Conservation (phyloP, 2,888 invertebrate species). For the Nemoura dubitans region DNA sequence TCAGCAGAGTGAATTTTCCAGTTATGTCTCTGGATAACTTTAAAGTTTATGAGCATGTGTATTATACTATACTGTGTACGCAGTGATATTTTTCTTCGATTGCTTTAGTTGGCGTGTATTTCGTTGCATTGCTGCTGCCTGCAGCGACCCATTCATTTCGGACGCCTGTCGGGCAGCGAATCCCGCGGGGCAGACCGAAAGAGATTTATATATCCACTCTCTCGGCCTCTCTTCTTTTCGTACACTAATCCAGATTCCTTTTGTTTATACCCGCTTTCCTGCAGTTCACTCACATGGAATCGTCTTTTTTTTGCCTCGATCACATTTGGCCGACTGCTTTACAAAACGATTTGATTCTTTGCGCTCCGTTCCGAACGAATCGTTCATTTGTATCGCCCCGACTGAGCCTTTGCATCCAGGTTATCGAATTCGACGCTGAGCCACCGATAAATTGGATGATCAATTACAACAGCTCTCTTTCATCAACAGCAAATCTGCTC, state of each 20-base stretch:
- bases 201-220: background rate
- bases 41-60: no score
- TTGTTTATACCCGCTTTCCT: background rate
- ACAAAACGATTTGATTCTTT: background rate
- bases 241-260: background rate
- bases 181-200: background rate
- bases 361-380: background rate
- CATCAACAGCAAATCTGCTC: background rate
- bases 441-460: slow-evolving; percentile 7
- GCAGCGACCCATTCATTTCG: background rate
- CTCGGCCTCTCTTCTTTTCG: background rate
- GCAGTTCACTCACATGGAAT: no score
- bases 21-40: background rate
- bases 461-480: background rate
- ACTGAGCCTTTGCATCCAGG: background rate
- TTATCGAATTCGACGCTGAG: background rate
- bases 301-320: background rate
- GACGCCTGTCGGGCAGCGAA: background rate
- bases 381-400: background rate
- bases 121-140: background rate
- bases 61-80: no score
- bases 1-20: background rate
- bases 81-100: background rate
- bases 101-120: background rate
- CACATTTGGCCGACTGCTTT: background rate